Evolutionary conservation across 2,888 invertebrate genomes (phyloP).

Genomic region (Drosophila birchii): DNA sequence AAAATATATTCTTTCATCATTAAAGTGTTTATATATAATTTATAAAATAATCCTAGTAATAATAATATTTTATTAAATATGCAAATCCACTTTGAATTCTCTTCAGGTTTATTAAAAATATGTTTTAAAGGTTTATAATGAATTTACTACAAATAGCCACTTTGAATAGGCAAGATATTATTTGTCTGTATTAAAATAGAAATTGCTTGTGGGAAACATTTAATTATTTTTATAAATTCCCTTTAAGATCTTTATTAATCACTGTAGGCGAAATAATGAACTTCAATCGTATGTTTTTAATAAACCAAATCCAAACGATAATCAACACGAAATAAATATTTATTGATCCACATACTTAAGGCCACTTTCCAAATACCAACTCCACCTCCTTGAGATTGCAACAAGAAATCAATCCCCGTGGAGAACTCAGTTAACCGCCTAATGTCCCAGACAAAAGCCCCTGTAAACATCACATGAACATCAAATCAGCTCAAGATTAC

Average conservation of each 20-base stretch:
- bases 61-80: too few species aligned
- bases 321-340: slow-evolving; percentile 16
- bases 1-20: too few species aligned
- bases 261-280: neutral
- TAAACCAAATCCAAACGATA: neutral
- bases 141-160: neutral
- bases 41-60: too few species aligned
- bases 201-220: neutral
- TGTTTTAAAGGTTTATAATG: too few species aligned
- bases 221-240: neutral
- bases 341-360: slow-evolving; percentile 14
- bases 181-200: neutral
- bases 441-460: slow-evolving; percentile 35
- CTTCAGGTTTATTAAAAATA: too few species aligned
- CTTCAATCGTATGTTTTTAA: neutral
- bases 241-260: too few species aligned
- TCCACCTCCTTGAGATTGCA: slow-evolving; percentile 5
- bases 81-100: too few species aligned
- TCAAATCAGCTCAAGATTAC: slow-evolving; percentile 47
- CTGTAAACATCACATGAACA: slow-evolving; percentile 45
- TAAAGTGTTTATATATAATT: too few species aligned
- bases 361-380: neutral
- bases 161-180: accelerated
- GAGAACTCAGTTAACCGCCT: slow-evolving; percentile 32
- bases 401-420: slow-evolving; percentile 14